Evolutionary conservation across 2,113 vertebrate genomes (phyloP), one percentile per base, ranked within the genome.

Genomic region (Callionymus lyra): DNA sequence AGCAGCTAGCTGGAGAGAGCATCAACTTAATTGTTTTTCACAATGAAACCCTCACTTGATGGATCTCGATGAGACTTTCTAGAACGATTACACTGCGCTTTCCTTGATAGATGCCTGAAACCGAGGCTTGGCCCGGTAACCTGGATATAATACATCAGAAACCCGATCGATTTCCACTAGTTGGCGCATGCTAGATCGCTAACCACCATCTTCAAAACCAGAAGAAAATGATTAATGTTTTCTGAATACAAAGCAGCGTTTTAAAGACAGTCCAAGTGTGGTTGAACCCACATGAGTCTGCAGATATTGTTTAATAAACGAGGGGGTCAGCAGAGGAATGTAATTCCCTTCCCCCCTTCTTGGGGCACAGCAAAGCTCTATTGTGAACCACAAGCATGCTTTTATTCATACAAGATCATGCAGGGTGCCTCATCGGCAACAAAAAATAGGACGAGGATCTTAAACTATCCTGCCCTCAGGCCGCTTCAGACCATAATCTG

Each of bases 291-390:
- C 42, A 33, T 37, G 44, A 42, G 35, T 40, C 38, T 21, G 21
- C 37, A 15, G 31, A 53, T 59, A 65, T 69, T 56, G 53, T 71
- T 70, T 74, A 49, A 80, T 72, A 70, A 55, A 59, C 68, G 63
- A 45, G 65, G 45, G 44, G 72, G 74, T 74, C 63, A 70, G 68
- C 44, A 3, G 44, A 76, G 74, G 77, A 80, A 80, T 80, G 74
- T 18, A 11, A 27, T n/a, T 52, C 77, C 77, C 77, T 56, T 68
- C 77, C 77, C 77, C 76, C 65, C 12, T 8, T 56, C 59, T 57
- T n/a, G 19, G 55, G 54, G 52, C 56, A 66, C 41, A 67, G 69
- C 41, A 0, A 18, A 18, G 64, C 65, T 62, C 74, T 48, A 70
- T 78, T 80, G 77, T 80, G 64, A 76, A 61, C 60, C 62, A 60